A percentile compares a stretch with the other conserved stretches of the same genome.
Evolutionary conservation across 35 echinoderm and acorn worm genomes (phyloP).

Genomic region (Patiria miniata): DNA sequence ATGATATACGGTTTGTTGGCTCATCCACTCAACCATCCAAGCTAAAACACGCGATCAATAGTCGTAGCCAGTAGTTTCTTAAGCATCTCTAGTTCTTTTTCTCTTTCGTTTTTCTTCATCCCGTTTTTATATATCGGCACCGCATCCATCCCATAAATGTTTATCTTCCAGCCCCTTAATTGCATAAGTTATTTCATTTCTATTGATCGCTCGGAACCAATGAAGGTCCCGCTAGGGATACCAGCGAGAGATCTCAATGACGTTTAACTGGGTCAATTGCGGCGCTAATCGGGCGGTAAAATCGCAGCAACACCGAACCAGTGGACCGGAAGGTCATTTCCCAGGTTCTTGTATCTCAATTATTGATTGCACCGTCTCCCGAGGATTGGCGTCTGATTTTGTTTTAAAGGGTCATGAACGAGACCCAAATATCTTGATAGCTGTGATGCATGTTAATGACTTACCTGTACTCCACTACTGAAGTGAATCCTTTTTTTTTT

Average conservation of each 20-base stretch:
- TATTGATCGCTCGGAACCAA: slow-evolving; percentile 14
- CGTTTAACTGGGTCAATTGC: slow-evolving; percentile 20
- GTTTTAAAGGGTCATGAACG: background rate
- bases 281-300: slow-evolving; percentile 19
- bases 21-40: no score
- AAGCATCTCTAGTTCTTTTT: no score
- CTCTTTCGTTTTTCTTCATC: no score
- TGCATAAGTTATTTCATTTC: slow-evolving; percentile 29
- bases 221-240: background rate
- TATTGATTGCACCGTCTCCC: slow-evolving; percentile 14
- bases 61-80: no score
- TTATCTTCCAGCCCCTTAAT: slow-evolving; percentile 11
- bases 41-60: no score
- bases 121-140: no score
- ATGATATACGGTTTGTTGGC: no score
- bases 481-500: no score
- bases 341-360: slow-evolving; percentile 15
- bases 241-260: slow-evolving; percentile 6
- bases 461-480: no score
- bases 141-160: background rate
- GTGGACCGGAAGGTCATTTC: background rate
- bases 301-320: background rate
- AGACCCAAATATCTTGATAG: no score
- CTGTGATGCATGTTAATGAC: no score
- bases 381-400: slow-evolving; percentile 6